Percentiles rank a stretch among this genome's conserved stretches.
phyloP scores from a whole-genome alignment of 2,888 invertebrate genomes.

The Drosophila macrothrix region DNA sequence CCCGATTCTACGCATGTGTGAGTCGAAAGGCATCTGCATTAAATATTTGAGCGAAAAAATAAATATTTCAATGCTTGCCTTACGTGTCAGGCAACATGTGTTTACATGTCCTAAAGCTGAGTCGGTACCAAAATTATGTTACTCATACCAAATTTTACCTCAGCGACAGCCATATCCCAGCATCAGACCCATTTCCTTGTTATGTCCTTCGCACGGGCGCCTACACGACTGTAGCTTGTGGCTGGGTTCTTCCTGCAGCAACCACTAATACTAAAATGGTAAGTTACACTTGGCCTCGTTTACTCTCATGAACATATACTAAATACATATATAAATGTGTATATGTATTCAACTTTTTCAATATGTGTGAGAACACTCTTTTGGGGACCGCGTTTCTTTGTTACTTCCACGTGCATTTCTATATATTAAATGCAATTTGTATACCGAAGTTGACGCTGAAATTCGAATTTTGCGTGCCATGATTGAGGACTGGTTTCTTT shows the following conservation, averaged over 20 bases:
- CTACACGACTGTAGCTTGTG: slow-evolving; percentile 34
- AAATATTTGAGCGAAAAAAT: too few species aligned
- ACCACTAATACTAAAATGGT: slow-evolving; percentile 46
- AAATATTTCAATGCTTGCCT: slow-evolving; percentile 34
- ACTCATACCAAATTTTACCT: slow-evolving; percentile 57
- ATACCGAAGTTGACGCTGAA: slow-evolving; percentile 32
- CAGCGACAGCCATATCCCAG: slow-evolving; percentile 47
- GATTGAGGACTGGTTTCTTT: neutral
- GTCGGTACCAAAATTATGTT: slow-evolving; percentile 62
- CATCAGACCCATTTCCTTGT: slow-evolving; percentile 22
- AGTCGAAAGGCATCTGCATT: too few species aligned
- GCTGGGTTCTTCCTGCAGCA: slow-evolving; percentile 45
- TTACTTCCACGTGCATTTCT: slow-evolving; percentile 43
- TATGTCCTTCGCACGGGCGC: slow-evolving; percentile 47
- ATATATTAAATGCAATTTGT: slow-evolving; percentile 59
- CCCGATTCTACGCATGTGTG: too few species aligned
- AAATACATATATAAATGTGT: neutral
- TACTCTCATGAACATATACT: slow-evolving; percentile 3
- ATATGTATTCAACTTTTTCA: neutral
- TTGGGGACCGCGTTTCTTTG: slow-evolving; percentile 31
- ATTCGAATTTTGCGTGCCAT: slow-evolving; percentile 34
- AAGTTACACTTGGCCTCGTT: slow-evolving; percentile 49
- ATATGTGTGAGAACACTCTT: slow-evolving; percentile 2
- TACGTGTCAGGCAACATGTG: slow-evolving; percentile 59
- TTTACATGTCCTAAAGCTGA: slow-evolving; percentile 61